phyloP scores from a whole-genome alignment of 1,140 invertebrate genomes.

The Globodera rostochiensis region DNA sequence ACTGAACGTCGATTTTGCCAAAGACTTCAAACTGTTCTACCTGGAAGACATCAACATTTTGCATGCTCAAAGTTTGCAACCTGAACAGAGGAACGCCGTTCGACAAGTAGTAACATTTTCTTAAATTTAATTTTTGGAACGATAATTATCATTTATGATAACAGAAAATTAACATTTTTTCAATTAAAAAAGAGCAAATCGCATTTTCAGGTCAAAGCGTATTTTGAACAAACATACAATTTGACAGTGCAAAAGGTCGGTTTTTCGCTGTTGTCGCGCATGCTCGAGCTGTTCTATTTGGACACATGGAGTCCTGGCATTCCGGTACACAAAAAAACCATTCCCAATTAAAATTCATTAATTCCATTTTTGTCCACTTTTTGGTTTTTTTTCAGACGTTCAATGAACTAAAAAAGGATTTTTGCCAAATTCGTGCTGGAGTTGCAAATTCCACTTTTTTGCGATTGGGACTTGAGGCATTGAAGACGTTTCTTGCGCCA shows the following conservation, averaged over 20 bases:
- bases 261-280: conserved; percentile 18
- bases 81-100: background rate
- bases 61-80: conserved; percentile 5
- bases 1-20: conserved; percentile 12
- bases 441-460: background rate
- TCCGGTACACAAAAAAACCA: background rate
- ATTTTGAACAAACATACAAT: conserved; percentile 9
- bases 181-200: background rate
- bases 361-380: background rate
- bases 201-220: background rate
- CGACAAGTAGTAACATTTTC: background rate
- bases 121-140: background rate
- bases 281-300: conserved; percentile 14
- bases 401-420: background rate
- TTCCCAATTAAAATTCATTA: background rate
- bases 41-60: conserved; percentile 72
- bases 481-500: background rate
- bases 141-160: background rate
- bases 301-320: conserved; percentile 12
- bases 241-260: conserved; percentile 26
- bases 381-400: background rate
- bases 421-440: background rate
- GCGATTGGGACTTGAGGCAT: background rate
- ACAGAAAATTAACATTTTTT: background rate
- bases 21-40: conserved; percentile 77